These are phyloP conservation scores for Agrilus mali DNA, from an alignment of 2,888 invertebrate species.

Conservation along the genomic window DNA sequence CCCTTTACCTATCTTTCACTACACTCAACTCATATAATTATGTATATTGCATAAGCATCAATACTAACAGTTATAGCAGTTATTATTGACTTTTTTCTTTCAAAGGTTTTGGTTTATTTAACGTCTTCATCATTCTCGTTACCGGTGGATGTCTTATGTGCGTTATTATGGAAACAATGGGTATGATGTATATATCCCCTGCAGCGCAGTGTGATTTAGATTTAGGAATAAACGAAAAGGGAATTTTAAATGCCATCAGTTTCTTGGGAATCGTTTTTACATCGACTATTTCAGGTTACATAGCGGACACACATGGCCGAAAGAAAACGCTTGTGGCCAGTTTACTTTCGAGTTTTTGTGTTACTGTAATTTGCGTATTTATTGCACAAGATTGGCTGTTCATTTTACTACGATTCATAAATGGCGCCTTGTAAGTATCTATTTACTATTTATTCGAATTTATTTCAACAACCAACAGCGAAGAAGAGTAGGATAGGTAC, in stretches of 20 bases:
- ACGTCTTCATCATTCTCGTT: constrained; percentile 45
- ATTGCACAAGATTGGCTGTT: constrained; percentile 38
- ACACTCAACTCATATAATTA: no score
- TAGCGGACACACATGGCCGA: constrained; percentile 43
- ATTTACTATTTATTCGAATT: not conserved
- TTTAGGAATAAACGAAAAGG: constrained; percentile 47
- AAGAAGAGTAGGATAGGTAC: no score
- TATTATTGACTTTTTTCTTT: constrained; percentile 1
- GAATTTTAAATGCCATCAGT: constrained; percentile 50
- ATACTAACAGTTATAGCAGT: no score
- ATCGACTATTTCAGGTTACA: constrained; percentile 45
- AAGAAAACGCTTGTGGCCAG: constrained; percentile 36
- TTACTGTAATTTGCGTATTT: constrained; percentile 39
- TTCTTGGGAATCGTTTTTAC: constrained; percentile 50
- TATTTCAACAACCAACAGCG: no score
- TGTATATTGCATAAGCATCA: no score
- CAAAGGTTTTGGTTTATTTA: constrained; percentile 47
- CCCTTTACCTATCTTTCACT: no score
- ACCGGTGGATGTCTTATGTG: constrained; percentile 51
- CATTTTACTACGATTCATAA: constrained; percentile 38
- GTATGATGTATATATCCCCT: constrained; percentile 52
- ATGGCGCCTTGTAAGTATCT: constrained; percentile 39
- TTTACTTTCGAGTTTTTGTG: constrained; percentile 34
- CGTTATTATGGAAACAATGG: constrained; percentile 54
- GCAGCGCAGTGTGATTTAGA: constrained; percentile 54